A percentile compares a stretch with the other conserved stretches of the same genome.
These are phyloP conservation scores for Erannis defoliaria DNA, from an alignment of 2,888 invertebrate genomes.

Conservation along the genomic window DNA sequence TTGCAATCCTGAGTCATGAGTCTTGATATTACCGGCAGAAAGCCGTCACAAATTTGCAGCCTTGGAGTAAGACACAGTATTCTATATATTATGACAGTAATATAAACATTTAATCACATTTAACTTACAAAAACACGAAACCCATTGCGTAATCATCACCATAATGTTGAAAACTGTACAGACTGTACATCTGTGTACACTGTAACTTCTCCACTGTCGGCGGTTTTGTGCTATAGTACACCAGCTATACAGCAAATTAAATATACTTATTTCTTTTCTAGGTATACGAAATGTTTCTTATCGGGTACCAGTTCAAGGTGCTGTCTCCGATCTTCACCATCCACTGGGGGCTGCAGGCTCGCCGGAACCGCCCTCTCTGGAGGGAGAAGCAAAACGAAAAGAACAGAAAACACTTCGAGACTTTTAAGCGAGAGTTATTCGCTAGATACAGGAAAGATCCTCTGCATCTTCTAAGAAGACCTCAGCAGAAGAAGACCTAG, in stretches of 20 bases:
- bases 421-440: conserved; percentile 93
- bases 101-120: too few relatives aligned
- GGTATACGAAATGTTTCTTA: conserved; percentile 97
- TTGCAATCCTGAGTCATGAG: too few relatives aligned
- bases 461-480: conserved; percentile 74
- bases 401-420: conserved; percentile 93
- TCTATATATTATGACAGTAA: too few relatives aligned
- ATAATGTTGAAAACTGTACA: too few relatives aligned
- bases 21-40: too few relatives aligned
- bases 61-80: too few relatives aligned
- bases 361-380: conserved; percentile 93
- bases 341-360: conserved; percentile 95
- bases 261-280: conserved; percentile 61
- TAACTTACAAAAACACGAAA: too few relatives aligned
- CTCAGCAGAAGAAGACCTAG: conserved; percentile 78
- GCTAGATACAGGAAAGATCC: conserved; percentile 91
- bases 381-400: conserved; percentile 94
- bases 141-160: too few relatives aligned
- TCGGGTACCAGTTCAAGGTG: conserved; percentile 95
- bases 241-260: too few relatives aligned
- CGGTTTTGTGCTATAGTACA: background rate
- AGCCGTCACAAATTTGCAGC: too few relatives aligned
- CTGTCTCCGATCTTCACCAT: conserved; percentile 95
- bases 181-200: too few relatives aligned
- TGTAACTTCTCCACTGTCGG: background rate